Percentiles rank a stretch among this genome's conserved stretches.
Conservation (phyloP, 1,140 invertebrate species). For the Chrysoperla carnea region DNA sequence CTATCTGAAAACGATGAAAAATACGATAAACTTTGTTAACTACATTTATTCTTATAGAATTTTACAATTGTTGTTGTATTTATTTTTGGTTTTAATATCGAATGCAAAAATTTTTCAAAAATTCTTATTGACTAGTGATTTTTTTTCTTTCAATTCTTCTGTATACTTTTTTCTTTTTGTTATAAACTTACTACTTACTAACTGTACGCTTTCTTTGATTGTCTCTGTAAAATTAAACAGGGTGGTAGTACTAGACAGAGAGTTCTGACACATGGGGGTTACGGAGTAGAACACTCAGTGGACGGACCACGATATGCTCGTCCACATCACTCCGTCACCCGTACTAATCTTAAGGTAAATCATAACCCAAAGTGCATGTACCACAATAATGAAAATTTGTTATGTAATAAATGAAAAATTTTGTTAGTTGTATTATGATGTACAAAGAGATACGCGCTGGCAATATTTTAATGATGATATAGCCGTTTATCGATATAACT, state of each 20-base stretch:
- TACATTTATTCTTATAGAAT: background rate
- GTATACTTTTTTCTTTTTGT: constrained; percentile 2
- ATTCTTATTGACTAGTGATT: background rate
- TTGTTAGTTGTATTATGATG: no score
- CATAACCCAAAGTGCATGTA: constrained; percentile 13
- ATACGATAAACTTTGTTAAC: background rate
- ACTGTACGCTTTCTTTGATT: constrained; percentile 13
- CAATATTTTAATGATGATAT: no score
- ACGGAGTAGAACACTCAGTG: constrained; percentile 25
- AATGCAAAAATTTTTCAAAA: background rate
- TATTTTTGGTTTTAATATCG: background rate
- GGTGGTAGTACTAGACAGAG: constrained; percentile 17
- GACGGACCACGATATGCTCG: constrained; percentile 24
- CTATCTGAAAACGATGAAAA: no score
- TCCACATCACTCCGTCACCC: constrained; percentile 7
- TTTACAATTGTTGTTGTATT: background rate
- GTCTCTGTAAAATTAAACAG: no score
- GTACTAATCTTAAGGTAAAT: constrained; percentile 16
- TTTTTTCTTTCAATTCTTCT: constrained; percentile 1
- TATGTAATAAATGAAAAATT: no score
- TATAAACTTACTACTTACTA: constrained; percentile 5
- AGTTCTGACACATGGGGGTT: constrained; percentile 9
- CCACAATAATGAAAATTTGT: no score
- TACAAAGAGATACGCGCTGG: no score
- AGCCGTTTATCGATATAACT: no score